Conservation (phyloP, 2,888 invertebrate genomes). For the Tenodera sinensis region DNA sequence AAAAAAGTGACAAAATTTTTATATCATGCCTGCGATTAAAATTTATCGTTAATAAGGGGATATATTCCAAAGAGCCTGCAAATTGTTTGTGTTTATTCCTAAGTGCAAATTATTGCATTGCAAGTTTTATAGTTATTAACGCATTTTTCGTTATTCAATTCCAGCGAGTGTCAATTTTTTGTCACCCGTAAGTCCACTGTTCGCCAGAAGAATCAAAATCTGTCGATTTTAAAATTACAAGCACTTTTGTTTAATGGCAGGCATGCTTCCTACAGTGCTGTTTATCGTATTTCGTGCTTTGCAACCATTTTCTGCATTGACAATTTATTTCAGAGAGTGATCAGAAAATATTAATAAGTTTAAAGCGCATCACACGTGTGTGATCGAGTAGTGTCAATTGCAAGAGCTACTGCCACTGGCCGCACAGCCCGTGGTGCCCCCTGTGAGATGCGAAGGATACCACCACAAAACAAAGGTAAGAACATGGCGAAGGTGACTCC, state of each 20-base stretch:
- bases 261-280: not conserved
- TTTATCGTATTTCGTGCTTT: not conserved
- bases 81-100: not conserved
- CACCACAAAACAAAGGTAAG: constrained; percentile 56
- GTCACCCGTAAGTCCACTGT: no score
- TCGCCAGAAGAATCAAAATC: no score
- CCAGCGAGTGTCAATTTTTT: no score
- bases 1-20: not conserved
- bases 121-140: no score
- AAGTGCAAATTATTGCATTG: not conserved
- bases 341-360: not conserved
- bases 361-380: not conserved
- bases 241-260: not conserved
- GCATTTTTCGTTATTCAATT: no score
- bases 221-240: not conserved
- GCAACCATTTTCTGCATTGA: not conserved
- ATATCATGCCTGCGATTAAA: not conserved
- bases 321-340: not conserved
- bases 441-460: constrained; percentile 56
- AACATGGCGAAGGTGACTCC: constrained; percentile 26
- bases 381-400: not conserved
- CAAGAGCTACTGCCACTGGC: not conserved
- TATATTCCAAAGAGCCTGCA: not conserved
- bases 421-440: constrained; percentile 36
- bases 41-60: not conserved